Conservation (phyloP, 2,113 vertebrate genomes). For the Alaudala cheleensis region DNA sequence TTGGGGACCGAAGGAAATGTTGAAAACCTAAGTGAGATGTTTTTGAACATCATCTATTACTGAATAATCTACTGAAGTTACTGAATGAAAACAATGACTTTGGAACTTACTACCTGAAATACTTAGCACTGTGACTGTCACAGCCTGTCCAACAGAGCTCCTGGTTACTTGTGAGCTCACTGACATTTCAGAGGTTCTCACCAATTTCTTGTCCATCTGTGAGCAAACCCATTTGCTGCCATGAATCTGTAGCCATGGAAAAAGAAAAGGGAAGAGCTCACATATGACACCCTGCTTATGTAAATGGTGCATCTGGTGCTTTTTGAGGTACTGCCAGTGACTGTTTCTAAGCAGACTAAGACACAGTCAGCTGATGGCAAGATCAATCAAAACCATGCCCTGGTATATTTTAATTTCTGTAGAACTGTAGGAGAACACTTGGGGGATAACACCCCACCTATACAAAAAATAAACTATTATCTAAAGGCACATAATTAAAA, state of each 20-base stretch:
- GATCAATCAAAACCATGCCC: neutral
- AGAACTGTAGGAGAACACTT: neutral
- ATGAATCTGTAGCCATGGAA: neutral
- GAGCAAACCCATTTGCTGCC: neutral
- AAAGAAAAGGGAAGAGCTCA: neutral
- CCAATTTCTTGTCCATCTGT: neutral
- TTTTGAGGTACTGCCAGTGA: constrained; percentile 12
- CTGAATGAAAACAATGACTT: neutral
- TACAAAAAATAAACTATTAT: neutral
- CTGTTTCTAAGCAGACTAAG: neutral
- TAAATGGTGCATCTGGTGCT: constrained; percentile 26
- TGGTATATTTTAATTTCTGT: neutral
- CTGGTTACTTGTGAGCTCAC: neutral
- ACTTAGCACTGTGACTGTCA: neutral
- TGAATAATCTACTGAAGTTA: neutral
- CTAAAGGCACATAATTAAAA: neutral
- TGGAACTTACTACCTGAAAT: neutral
- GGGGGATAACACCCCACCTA: neutral
- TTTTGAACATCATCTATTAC: neutral
- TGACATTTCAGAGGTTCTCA: neutral
- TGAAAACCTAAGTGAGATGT: neutral
- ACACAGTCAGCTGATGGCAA: neutral
- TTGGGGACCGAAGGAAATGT: neutral
- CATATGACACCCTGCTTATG: neutral
- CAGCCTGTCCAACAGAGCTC: neutral